Evolutionary conservation across 2,113 vertebrate species (phyloP), one percentile per base, ranked within the genome.

Genomic region (Donacobius atricapilla): DNA sequence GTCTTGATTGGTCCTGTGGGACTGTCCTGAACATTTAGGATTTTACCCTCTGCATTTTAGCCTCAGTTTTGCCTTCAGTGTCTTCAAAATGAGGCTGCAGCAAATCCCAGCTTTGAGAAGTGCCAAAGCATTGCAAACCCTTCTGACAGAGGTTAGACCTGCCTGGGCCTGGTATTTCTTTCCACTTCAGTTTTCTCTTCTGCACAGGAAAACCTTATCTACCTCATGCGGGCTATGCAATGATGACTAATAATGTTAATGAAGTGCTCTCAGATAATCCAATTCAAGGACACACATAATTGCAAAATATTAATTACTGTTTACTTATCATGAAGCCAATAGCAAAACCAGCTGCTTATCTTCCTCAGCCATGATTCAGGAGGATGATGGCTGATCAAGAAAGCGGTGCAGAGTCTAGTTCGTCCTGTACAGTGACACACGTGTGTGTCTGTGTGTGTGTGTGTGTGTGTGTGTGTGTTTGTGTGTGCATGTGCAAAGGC

Each of bases 231-330:
- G 47, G 42, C 71, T 81, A 70, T 83, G 75, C 30, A 39, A 24
- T 51, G 50, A 69, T 84, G 90, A 95, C 54, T 96, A 94, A 96
- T 89, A 87, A 87, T 90, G 48, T 54, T 82, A 81, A 89, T 80
- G 54, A 84, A 94, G 42, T 47, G 37, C 51, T 83, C 90, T 91
- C 85, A 72, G 54, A 89, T 78, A 6, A 21, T 82, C 54, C 57
- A 76, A 76, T 83, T 88, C 78, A 92, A 78, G 15, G 30, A 31
- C 15, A 18, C 54, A 65, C 40, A 78, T 18, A 56, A 85, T 94
- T 97, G 50, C 90, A 87, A 96, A 92, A 97, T 76, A 54, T 47
- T 92, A 90, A 95, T 93, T 90, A 75, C 28, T 92, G 13, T 94
- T 92, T 94, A 94, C 90, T 76, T 83, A 57, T 51, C 48, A 39